These are phyloP conservation scores for Apodemia hepburni DNA, from an alignment of 2,888 invertebrate genomes.

Conservation along the genomic window DNA sequence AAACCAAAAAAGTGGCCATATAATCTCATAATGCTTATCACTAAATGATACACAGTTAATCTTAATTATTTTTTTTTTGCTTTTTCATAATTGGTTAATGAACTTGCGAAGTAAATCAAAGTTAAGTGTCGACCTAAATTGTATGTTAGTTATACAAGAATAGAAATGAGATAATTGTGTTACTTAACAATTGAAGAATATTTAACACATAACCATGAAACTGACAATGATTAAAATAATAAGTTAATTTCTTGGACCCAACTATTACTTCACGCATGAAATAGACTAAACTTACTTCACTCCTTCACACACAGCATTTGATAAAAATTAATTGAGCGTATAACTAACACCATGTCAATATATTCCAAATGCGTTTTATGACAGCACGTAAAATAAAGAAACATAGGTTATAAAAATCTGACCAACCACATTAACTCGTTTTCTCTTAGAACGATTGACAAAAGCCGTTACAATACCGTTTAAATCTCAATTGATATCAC, in stretches of 20 bases:
- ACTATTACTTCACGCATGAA: neutral
- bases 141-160: neutral
- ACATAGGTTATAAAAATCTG: too few relatives aligned
- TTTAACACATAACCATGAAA: neutral
- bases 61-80: neutral
- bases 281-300: neutral
- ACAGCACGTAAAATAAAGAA: too few relatives aligned
- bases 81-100: neutral
- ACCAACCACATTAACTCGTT: too few relatives aligned
- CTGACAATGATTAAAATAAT: neutral
- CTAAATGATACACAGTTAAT: neutral
- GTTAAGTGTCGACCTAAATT: neutral
- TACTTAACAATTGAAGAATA: neutral
- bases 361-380: constrained; percentile 5
- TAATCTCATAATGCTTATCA: neutral
- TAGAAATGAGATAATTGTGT: neutral
- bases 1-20: neutral
- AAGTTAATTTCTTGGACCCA: constrained; percentile 1
- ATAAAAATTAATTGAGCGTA: neutral
- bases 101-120: neutral
- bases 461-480: too few relatives aligned
- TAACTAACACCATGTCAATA: neutral
- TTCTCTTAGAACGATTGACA: too few relatives aligned
- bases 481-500: too few relatives aligned
- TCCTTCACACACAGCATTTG: neutral